Conservation (phyloP, 2,888 invertebrate species). For the Lamellibrachia columna region DNA sequence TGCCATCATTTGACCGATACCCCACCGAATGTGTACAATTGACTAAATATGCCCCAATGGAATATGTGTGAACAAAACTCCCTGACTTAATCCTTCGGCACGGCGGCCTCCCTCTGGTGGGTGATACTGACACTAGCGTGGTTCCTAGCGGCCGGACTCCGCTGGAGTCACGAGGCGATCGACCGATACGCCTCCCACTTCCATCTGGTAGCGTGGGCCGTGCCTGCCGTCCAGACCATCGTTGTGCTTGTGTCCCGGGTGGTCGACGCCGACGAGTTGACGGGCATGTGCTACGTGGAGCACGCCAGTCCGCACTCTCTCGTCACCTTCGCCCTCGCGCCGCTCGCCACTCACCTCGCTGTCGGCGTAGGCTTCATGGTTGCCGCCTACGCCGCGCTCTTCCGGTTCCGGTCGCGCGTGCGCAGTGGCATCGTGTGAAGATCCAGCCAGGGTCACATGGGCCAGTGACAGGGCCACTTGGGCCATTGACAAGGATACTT, state of each 20-base stretch:
- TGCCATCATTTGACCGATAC: too few relatives aligned
- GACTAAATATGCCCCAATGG: too few relatives aligned
- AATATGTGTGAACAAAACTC: too few relatives aligned
- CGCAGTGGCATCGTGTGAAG: constrained; percentile 64
- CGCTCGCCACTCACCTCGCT: constrained; percentile 78
- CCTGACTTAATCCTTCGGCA: too few relatives aligned
- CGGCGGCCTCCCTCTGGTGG: constrained; percentile 97
- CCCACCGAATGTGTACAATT: too few relatives aligned
- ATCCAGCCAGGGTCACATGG: constrained; percentile 42
- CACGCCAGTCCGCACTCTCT: constrained; percentile 62
- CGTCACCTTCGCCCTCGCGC: constrained; percentile 65
- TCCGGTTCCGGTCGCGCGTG: constrained; percentile 61
- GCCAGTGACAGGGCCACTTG: too few relatives aligned
- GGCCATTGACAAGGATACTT: not conserved
- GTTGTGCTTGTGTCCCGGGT: constrained; percentile 93
- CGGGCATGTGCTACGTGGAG: constrained; percentile 76
- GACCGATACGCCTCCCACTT: constrained; percentile 97
- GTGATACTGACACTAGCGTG: constrained; percentile 94
- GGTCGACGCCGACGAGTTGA: constrained; percentile 90
- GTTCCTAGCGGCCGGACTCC: constrained; percentile 94
- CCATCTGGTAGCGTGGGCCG: constrained; percentile 97
- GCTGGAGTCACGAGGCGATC: constrained; percentile 98
- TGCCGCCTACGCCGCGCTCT: constrained; percentile 75
- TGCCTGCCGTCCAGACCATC: constrained; percentile 94
- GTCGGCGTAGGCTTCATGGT: constrained; percentile 77